Evolutionary conservation across 1,140 invertebrate species (phyloP).

Genomic region (Euura saliciscinereae): DNA sequence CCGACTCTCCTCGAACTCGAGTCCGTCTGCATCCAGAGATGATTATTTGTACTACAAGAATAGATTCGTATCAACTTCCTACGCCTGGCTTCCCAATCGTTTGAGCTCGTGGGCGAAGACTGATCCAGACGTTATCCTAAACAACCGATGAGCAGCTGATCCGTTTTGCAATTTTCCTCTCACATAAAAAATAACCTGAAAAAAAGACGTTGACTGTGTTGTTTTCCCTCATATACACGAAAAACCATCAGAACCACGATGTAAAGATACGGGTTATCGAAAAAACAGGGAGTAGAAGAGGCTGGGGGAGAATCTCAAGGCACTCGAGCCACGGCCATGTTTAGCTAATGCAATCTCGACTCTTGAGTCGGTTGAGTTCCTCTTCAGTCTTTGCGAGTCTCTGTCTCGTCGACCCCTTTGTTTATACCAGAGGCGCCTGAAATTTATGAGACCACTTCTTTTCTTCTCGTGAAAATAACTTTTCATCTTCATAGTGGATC

Average conservation of each 20-base stretch:
- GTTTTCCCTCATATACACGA: no score
- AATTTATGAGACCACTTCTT: slow-evolving; percentile 40
- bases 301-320: background rate
- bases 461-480: slow-evolving; percentile 36
- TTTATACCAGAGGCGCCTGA: slow-evolving; percentile 27
- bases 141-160: background rate
- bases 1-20: no score
- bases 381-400: no score
- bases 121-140: background rate
- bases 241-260: no score
- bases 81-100: slow-evolving; percentile 39
- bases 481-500: slow-evolving; percentile 29
- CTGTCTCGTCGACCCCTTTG: slow-evolving; percentile 26
- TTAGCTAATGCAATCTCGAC: slow-evolving; percentile 40
- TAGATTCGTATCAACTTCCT: slow-evolving; percentile 58
- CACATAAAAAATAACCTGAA: no score
- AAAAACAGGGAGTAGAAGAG: background rate
- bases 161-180: background rate
- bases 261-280: no score
- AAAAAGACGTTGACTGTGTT: no score
- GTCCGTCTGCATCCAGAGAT: slow-evolving; percentile 26
- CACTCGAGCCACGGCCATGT: slow-evolving; percentile 20
- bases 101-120: no score
- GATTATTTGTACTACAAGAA: slow-evolving; percentile 53
- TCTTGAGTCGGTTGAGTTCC: background rate